These are phyloP conservation scores for Accipiter cooperii DNA, from an alignment of 2,113 vertebrate genomes.

Conservation along the genomic window DNA sequence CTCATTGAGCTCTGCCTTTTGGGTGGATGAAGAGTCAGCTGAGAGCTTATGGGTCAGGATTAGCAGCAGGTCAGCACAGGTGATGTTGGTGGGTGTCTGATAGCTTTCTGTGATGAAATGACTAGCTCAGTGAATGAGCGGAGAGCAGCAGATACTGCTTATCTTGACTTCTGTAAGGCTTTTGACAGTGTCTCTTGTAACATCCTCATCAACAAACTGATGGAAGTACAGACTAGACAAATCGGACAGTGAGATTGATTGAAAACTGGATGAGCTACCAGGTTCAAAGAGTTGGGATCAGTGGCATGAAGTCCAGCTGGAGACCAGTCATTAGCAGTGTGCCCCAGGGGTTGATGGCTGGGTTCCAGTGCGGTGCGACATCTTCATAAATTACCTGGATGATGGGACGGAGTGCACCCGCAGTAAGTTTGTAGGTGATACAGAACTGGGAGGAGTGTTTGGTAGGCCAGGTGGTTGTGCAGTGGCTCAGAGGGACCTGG, in stretches of 20 bases:
- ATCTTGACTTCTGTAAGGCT: background rate
- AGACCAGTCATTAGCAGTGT: background rate
- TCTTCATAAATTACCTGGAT: background rate
- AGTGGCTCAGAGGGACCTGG: background rate
- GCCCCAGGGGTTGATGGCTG: background rate
- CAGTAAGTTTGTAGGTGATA: background rate
- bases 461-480: background rate
- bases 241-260: background rate
- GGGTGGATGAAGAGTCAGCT: background rate
- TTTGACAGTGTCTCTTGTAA: background rate
- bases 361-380: rapidly evolving
- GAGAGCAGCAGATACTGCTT: background rate
- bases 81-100: background rate
- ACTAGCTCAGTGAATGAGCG: background rate
- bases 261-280: background rate
- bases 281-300: background rate
- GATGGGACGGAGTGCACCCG: background rate
- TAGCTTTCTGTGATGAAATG: background rate
- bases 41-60: background rate
- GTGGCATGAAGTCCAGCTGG: background rate
- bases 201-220: background rate
- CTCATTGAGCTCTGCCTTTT: background rate
- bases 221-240: background rate
- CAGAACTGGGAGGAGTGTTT: background rate
- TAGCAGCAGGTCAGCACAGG: background rate